Conservation (phyloP, 2,113 vertebrate genomes). For the Psephotus haematonotus region DNA sequence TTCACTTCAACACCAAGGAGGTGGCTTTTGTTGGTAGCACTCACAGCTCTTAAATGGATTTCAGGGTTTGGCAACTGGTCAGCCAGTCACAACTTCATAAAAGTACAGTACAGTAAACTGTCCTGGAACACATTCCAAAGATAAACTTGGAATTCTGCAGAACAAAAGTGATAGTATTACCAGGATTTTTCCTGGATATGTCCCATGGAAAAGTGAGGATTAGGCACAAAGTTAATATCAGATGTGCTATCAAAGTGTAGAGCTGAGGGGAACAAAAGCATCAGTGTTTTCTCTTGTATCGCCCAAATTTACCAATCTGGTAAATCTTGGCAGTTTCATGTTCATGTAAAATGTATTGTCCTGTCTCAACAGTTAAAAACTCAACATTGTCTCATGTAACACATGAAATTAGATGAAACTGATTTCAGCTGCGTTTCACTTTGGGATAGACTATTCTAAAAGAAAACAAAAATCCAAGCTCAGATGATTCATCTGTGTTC, state of each 20-base stretch:
- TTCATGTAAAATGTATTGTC: neutral
- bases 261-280: neutral
- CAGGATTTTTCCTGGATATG: conserved; percentile 37
- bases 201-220: conserved; percentile 30
- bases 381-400: neutral
- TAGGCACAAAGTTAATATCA: conserved; percentile 8
- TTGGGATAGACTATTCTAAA: neutral
- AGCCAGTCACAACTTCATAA: neutral
- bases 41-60: neutral
- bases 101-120: neutral
- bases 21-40: neutral
- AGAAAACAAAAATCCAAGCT: neutral
- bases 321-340: neutral
- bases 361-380: neutral
- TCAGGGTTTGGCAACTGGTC: neutral
- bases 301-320: neutral
- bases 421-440: neutral
- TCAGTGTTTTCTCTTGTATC: neutral
- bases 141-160: conserved; percentile 24
- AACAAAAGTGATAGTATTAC: conserved; percentile 36
- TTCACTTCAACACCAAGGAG: neutral
- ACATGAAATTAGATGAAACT: neutral
- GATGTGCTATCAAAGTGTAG: neutral
- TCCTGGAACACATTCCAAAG: conserved; percentile 9
- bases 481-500: neutral